Conservation (phyloP, 2,113 vertebrate genomes). For the Phrynosoma platyrhinos region DNA sequence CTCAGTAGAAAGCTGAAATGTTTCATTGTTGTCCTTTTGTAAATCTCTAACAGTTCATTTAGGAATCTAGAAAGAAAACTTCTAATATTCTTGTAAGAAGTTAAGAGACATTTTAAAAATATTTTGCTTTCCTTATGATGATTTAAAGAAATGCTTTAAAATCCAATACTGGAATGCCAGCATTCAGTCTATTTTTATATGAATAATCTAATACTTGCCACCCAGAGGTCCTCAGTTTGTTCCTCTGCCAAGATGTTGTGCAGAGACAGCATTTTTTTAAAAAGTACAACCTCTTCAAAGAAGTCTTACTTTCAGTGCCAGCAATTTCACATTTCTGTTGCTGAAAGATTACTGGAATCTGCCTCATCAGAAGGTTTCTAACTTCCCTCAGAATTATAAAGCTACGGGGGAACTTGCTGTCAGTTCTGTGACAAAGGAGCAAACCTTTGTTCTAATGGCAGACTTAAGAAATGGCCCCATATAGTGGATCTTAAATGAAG, state of each 20-base stretch:
- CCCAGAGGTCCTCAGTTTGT: constrained; percentile 70
- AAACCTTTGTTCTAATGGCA: constrained; percentile 41
- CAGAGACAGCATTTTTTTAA: constrained; percentile 73
- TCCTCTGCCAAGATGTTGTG: constrained; percentile 75
- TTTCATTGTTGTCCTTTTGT: neutral
- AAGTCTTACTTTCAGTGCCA: constrained; percentile 67
- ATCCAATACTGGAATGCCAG: constrained; percentile 68
- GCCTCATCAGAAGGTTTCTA: constrained; percentile 57
- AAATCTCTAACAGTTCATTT: constrained; percentile 37
- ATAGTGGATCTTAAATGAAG: neutral
- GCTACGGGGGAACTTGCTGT: constrained; percentile 49
- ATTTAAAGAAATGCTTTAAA: constrained; percentile 67
- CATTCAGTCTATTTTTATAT: constrained; percentile 76
- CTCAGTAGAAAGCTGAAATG: constrained; percentile 24
- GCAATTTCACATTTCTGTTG: constrained; percentile 73
- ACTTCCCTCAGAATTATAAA: constrained; percentile 34
- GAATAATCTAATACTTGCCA: constrained; percentile 72
- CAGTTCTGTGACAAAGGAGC: constrained; percentile 46
- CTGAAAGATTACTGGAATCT: constrained; percentile 69
- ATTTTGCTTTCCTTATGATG: constrained; percentile 65
- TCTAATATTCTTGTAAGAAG: constrained; percentile 63
- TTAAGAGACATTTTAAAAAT: constrained; percentile 61
- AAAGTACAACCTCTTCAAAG: constrained; percentile 70
- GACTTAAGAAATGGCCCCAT: neutral
- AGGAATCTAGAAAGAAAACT: constrained; percentile 11